These are phyloP conservation scores for Camponotus vicinus DNA, from an alignment of 1,140 invertebrate genomes.

Conservation along the genomic window DNA sequence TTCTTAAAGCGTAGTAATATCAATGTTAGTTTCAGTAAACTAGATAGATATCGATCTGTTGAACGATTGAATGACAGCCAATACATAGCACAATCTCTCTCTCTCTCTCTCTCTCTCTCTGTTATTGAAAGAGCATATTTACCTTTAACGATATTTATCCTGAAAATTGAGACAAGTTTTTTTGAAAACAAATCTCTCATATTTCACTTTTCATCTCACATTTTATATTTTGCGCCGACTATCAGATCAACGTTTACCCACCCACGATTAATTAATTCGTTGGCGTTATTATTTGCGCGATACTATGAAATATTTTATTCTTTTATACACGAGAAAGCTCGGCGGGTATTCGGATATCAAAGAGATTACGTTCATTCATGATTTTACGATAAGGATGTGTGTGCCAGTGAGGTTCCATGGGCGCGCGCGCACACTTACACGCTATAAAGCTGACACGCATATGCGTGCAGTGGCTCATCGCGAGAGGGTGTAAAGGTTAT, in stretches of 20 bases:
- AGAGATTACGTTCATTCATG: slow-evolving; percentile 74
- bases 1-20: neutral
- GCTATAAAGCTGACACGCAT: slow-evolving; percentile 35
- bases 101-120: neutral
- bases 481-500: slow-evolving; percentile 37
- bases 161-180: neutral
- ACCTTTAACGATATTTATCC: neutral
- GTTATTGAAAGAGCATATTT: neutral
- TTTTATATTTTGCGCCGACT: neutral
- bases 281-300: neutral
- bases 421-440: neutral
- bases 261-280: neutral
- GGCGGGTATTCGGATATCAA: slow-evolving; percentile 46
- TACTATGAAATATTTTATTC: neutral
- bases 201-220: neutral
- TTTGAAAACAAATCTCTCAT: neutral
- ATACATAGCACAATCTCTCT: neutral
- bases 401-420: slow-evolving; percentile 45
- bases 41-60: slow-evolving; percentile 13
- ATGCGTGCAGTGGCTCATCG: neutral
- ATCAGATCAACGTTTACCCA: neutral
- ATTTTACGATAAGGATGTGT: slow-evolving; percentile 68
- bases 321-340: slow-evolving; percentile 25
- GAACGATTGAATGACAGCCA: slow-evolving; percentile 7
- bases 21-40: neutral